Conservation (phyloP, 1,140 invertebrate genomes). For the Diabrotica undecimpunctata region DNA sequence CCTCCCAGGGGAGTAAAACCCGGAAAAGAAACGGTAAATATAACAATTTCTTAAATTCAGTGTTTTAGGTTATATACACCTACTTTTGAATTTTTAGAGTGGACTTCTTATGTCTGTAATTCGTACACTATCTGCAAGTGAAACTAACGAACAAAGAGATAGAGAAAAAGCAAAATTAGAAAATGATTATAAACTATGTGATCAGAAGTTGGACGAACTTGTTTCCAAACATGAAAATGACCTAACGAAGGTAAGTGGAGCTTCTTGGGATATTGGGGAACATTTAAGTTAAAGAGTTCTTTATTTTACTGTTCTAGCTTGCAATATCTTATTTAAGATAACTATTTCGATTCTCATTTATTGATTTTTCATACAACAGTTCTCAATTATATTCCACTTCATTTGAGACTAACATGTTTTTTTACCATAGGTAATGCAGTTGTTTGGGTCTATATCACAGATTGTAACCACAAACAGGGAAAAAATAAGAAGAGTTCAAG, state of each 20-base stretch:
- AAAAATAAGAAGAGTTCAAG: slow-evolving; percentile 80
- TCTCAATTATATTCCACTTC: too few relatives aligned
- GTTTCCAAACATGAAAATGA: slow-evolving; percentile 86
- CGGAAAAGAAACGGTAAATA: slow-evolving; percentile 73
- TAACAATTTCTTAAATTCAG: neutral
- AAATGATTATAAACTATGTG: slow-evolving; percentile 88
- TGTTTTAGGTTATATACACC: slow-evolving; percentile 13
- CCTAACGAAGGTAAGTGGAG: slow-evolving; percentile 68
- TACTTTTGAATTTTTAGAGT: slow-evolving; percentile 57
- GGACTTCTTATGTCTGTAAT: slow-evolving; percentile 91
- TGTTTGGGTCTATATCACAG: slow-evolving; percentile 74
- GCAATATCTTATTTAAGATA: too few relatives aligned
- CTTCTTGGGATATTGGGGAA: slow-evolving; percentile 10
- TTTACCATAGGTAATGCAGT: slow-evolving; percentile 54
- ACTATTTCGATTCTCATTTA: too few relatives aligned
- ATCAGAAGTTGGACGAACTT: slow-evolving; percentile 81
- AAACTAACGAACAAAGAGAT: slow-evolving; percentile 92
- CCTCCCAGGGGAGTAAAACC: slow-evolving; percentile 77
- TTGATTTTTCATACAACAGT: too few relatives aligned
- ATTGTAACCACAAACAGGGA: slow-evolving; percentile 75
- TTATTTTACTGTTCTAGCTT: too few relatives aligned
- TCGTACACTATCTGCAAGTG: slow-evolving; percentile 83
- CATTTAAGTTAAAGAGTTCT: too few relatives aligned
- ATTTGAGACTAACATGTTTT: neutral
- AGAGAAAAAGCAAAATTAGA: slow-evolving; percentile 91